These are phyloP conservation scores for Sepiola atlantica DNA, from an alignment of 2,888 invertebrate genomes.

Conservation along the genomic window DNA sequence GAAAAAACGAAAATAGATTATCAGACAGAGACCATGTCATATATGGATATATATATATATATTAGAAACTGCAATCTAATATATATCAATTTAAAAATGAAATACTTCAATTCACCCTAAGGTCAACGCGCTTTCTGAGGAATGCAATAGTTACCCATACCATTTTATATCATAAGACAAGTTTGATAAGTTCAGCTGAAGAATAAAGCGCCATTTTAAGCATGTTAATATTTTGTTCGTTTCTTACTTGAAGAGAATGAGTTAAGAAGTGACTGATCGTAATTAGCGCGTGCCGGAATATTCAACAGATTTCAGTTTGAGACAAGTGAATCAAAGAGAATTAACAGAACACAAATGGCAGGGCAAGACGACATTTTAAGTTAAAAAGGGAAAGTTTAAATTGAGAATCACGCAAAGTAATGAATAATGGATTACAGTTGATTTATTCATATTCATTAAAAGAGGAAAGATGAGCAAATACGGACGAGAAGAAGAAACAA, in stretches of 20 bases:
- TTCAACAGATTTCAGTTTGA: background rate
- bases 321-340: background rate
- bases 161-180: too few species aligned
- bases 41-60: too few species aligned
- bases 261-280: background rate
- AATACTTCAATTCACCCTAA: too few species aligned
- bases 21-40: too few species aligned
- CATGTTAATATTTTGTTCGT: background rate
- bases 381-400: background rate
- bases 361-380: background rate
- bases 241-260: background rate
- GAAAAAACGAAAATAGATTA: too few species aligned
- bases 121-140: too few species aligned
- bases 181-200: too few species aligned
- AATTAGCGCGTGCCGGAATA: background rate
- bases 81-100: too few species aligned
- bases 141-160: too few species aligned
- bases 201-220: too few species aligned
- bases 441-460: background rate
- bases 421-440: background rate
- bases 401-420: background rate
- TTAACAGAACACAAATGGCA: background rate
- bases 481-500: background rate
- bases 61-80: too few species aligned
- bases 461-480: background rate